These are phyloP conservation scores for Atherix ibis DNA, from an alignment of 2,888 invertebrate species.

Conservation along the genomic window DNA sequence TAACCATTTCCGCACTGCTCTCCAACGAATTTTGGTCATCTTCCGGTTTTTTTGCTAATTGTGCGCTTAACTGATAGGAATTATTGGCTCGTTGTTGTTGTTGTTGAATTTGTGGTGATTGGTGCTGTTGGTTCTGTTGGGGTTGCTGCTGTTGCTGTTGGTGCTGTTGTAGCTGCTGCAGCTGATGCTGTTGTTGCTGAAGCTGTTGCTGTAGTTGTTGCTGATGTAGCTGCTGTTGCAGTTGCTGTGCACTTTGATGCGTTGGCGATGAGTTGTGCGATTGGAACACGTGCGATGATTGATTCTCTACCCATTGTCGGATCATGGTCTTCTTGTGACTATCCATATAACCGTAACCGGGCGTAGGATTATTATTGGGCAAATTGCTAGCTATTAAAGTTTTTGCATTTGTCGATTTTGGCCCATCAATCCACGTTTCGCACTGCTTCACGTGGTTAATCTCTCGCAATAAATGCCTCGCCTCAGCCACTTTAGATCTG, in stretches of 20 bases:
- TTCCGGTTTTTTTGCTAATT: slow-evolving; percentile 40
- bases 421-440: slow-evolving; percentile 94
- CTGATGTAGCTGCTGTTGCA: no score
- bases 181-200: slow-evolving; percentile 11
- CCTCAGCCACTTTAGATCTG: slow-evolving; percentile 66
- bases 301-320: slow-evolving; percentile 83
- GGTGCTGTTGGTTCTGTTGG: not conserved
- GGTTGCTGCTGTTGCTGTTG: not conserved
- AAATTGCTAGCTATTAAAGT: slow-evolving; percentile 33
- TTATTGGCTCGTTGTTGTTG: slow-evolving; percentile 36
- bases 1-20: slow-evolving; percentile 38
- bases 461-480: slow-evolving; percentile 62
- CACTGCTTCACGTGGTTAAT: slow-evolving; percentile 59
- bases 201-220: slow-evolving; percentile 14
- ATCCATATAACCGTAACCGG: slow-evolving; percentile 79
- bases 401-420: slow-evolving; percentile 48
- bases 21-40: slow-evolving; percentile 29
- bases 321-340: slow-evolving; percentile 88
- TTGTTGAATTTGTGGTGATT: slow-evolving; percentile 29
- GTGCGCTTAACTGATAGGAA: slow-evolving; percentile 40
- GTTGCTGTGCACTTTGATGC: slow-evolving; percentile 18
- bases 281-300: slow-evolving; percentile 62
- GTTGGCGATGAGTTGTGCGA: slow-evolving; percentile 41
- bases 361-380: slow-evolving; percentile 15
- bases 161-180: slow-evolving; percentile 24